Evolutionary conservation across 1,140 invertebrate genomes (phyloP).

Genomic region (Anastatus disparis): DNA sequence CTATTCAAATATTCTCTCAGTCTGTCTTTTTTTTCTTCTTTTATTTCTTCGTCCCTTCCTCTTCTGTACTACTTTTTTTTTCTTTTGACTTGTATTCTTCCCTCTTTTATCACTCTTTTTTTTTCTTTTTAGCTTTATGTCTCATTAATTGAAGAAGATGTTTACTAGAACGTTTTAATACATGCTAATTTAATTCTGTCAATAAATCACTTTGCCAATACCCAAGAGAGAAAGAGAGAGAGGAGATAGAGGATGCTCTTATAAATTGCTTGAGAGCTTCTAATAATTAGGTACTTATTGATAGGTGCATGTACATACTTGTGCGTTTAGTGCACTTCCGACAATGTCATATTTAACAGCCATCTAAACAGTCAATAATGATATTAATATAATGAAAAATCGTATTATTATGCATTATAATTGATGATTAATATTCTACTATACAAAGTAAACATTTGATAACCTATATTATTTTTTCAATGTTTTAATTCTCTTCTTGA

Average conservation of each 20-base stretch:
- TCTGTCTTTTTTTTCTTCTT: not conserved
- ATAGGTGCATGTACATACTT: not conserved
- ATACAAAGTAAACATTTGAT: no score
- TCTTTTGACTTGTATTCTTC: not conserved
- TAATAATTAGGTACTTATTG: not conserved
- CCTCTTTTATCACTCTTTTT: not conserved
- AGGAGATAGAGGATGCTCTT: no score
- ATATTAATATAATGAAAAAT: no score
- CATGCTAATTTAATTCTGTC: not conserved
- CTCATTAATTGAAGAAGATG: not conserved
- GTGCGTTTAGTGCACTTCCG: not conserved
- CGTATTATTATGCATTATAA: no score
- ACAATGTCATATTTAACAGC: no score
- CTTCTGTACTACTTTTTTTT: not conserved
- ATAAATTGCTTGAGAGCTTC: not conserved
- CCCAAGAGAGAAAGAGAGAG: no score
- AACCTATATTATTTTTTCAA: no score
- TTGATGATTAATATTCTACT: no score
- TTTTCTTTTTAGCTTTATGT: not conserved
- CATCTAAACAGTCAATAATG: no score
- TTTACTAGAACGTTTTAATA: not conserved
- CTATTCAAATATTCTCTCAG: not conserved
- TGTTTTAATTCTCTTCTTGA: no score
- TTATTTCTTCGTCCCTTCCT: not conserved
- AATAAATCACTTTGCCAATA: not conserved